Evolutionary conservation across 1,140 invertebrate species (phyloP).

Genomic region (Hycleus phaleratus): DNA sequence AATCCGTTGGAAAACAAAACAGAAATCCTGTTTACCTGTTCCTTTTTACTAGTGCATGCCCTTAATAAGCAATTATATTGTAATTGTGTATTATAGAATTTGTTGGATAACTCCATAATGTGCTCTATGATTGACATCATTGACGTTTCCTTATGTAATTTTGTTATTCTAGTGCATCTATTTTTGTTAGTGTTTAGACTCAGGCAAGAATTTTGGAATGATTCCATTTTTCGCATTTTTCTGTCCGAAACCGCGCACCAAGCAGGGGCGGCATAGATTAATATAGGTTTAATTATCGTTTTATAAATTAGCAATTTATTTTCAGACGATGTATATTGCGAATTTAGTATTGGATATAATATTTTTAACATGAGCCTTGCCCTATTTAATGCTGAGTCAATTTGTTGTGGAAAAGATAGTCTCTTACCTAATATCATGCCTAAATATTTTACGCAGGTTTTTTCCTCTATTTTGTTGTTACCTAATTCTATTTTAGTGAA

Average conservation of each 20-base stretch:
- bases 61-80: neutral
- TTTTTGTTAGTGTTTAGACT: neutral
- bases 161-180: neutral
- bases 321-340: no score
- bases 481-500: neutral
- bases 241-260: neutral
- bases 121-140: neutral
- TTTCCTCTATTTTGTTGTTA: neutral
- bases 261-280: neutral
- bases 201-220: neutral
- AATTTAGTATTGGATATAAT: neutral
- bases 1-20: no score
- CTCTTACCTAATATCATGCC: constrained; percentile 5
- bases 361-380: neutral
- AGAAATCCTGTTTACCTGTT: no score
- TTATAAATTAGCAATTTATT: neutral
- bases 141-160: neutral
- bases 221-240: neutral
- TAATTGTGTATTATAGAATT: neutral
- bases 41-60: no score
- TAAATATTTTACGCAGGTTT: neutral
- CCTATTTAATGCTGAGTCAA: neutral
- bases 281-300: neutral
- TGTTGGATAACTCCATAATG: neutral
- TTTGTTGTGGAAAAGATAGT: neutral